Percentiles rank a stretch among this genome's conserved stretches.
phyloP scores from a whole-genome alignment of 2,797 vertebrate genomes.

The Poecilia gillii region DNA sequence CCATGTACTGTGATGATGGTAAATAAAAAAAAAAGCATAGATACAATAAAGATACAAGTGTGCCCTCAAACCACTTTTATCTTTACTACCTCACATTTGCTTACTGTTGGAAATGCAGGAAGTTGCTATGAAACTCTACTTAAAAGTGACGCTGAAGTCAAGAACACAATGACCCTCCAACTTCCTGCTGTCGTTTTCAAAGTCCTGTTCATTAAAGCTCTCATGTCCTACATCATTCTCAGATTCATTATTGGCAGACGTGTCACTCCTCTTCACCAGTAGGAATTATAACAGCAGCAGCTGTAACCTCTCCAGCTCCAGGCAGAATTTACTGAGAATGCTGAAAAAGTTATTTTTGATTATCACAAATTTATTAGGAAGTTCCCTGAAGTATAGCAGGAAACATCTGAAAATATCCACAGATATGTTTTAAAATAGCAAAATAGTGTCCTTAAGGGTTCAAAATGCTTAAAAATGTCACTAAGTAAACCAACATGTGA shows the following conservation, averaged over 20 bases:
- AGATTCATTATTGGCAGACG: background rate
- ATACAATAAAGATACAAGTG: background rate
- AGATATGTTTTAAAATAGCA: too few species aligned
- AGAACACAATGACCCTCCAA: background rate
- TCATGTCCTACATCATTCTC: background rate
- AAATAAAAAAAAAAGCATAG: background rate
- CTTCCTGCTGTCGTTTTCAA: background rate
- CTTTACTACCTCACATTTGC: background rate
- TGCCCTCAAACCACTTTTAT: background rate
- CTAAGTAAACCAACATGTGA: too few species aligned
- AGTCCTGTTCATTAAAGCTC: background rate
- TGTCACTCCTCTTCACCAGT: background rate
- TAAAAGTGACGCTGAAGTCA: background rate
- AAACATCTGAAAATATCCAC: too few species aligned
- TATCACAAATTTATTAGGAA: too few species aligned
- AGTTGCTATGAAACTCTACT: background rate
- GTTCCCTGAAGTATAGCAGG: too few species aligned
- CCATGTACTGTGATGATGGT: background rate
- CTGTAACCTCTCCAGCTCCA: background rate
- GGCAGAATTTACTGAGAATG: background rate
- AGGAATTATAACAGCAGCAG: background rate
- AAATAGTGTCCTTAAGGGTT: too few species aligned
- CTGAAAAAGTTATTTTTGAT: too few species aligned
- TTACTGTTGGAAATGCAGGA: background rate
- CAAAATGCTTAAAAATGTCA: too few species aligned